Evolutionary conservation across 1,140 invertebrate species (phyloP), one percentile per base, ranked within the genome.

Genomic region (Trachymyrmex cornetzi): DNA sequence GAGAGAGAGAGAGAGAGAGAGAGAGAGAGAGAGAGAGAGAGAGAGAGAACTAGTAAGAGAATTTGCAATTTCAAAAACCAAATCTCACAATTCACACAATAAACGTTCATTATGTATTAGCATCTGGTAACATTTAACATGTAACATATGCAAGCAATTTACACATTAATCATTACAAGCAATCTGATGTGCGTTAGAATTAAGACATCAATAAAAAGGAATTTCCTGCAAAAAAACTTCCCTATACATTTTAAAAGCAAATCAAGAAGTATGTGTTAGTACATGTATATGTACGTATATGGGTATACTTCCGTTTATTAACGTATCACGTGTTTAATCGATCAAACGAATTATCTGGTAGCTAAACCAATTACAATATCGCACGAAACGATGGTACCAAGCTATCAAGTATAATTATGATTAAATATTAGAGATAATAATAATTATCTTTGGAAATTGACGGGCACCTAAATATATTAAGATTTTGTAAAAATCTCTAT

Each of bases 391-490:
- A 34, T 16, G n/a, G n/a, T 22, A 75, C 57, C 30, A 34, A 59
- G 30, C 53, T 57, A 75, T 75, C 6, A 22, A 75, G 2, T 77
- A 34, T 48, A 71, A 72, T 77, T 34, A 7, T 16, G 14, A 4
- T 22, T n/a, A 77, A 57, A 34, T 72, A n/a, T 72, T 34, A 72
- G 2, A 72, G 22, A 5, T 72, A 53, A 50, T 16, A 27, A 30
- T 14, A 9, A 74, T 30, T 30, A 2, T 34, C 11, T 57, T 30
- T 14, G 19, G 30, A 27, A 74, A n/a, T 14, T 14, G 19, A 55
- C 11, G 0, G 9, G 30, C 24, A n/a, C 55, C 11, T 19, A 30
- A 55, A 72, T 72, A n/a, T 24, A 48, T 69, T 16, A 48, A 69
- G 5, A 2, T n/a, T 34, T 74, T 19, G 0, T 34, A 30, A 71